Base-by-base conservation (phyloP, 2,797 vertebrate species). In the Myiothlypis coronata region DNA sequence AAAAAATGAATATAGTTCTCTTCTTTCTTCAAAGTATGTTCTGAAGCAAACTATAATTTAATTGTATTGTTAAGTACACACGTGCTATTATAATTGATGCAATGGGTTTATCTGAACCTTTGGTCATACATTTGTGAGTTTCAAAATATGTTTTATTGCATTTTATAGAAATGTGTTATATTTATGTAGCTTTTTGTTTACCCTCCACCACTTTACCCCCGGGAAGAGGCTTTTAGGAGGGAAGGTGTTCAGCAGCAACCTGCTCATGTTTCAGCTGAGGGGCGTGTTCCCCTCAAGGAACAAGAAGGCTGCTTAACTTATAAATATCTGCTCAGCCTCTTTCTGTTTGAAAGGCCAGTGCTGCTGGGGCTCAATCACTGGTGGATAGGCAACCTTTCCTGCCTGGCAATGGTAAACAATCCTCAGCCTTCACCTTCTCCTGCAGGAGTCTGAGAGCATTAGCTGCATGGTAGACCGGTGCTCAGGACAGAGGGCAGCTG, bases 311-410 rank as follows among this genome's bases (percentile, higher is more conserved):
- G 70, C 79, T 93, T 93, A 70, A 91, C 89, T 97, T 96, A 89
- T 78, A 96, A 91, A 76, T 92, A 70, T 65, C 96, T 96, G 63
- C 94, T 89, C 80, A 93, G 50, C 39, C 50, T 90, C 85, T 74
- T 87, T 90, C 82, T 94, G 60, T 93, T 87, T 35, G 4, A 96
- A 93, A 97, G 93, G 94, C 92, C 96, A 91, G 67, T 55, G 90
- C 95, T 94, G 92, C 95, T 95, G 97, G 96, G 95, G 96, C 91
- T 95, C 96, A 93, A 35, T 79, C 95, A 95, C 92, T 89, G 91
- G 83, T 96, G 97, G 96, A 56, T 88, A 95, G 85, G 60, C 81
- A 96, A 93, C 94, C 96, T 97, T 95, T 95, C 94, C 95, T 95
- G 93, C 78, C 77, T 88, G 84, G 76, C 83, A 93, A 30, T 11